Evolutionary conservation across 2,888 invertebrate species (phyloP), one percentile per base, ranked within the genome.

Genomic region (Teleogryllus oceanicus): DNA sequence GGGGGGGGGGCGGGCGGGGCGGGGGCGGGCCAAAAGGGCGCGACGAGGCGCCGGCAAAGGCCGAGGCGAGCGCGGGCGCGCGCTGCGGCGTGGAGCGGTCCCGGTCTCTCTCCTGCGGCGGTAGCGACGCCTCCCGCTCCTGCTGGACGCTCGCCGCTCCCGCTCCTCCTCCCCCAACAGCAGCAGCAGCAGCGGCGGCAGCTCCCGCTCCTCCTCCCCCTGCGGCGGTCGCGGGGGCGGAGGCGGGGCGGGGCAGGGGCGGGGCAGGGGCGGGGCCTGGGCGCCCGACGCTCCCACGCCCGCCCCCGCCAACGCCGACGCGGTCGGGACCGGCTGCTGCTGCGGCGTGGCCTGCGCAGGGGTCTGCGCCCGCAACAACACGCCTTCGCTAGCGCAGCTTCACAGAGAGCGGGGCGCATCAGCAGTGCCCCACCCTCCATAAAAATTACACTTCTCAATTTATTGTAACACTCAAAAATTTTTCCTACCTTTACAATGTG

Each of bases 321-420:
- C 62, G 62, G 62, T n/a, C 62, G 62, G 62, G 62, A n/a, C 62
- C 62, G 62, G 62, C 62, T 62, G 62, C 62, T 62, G 62, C 78
- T 80, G 80, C 37, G 80, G 78, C 16, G 80, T 80, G 21, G 78
- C 50, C 77, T 80, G 62, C 62, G 62, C n/a, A 13, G 62, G n/a
- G 62, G 62, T n/a, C 62, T 62, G 62, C 78, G 62, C 62, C 16
- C 16, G n/a, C 62, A 62, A 62, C 62, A 12, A 18, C 16, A 62
- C 13, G 51, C 11, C 51, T 13, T 51, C 51, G 16, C 51, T 13
- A 51, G 11, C 12, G 51, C 51, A 13, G 16, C 51, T 16, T 13
- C 1, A 2, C 51, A 2, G 16, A 51, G 1, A 21, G 21, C 21
- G 21, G 21, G 21, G 21, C 21, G 21, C 21, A 21, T 21, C 21